Evolutionary conservation across 2,113 vertebrate genomes (phyloP).

Genomic region (Pelecanoides urinatrix): DNA sequence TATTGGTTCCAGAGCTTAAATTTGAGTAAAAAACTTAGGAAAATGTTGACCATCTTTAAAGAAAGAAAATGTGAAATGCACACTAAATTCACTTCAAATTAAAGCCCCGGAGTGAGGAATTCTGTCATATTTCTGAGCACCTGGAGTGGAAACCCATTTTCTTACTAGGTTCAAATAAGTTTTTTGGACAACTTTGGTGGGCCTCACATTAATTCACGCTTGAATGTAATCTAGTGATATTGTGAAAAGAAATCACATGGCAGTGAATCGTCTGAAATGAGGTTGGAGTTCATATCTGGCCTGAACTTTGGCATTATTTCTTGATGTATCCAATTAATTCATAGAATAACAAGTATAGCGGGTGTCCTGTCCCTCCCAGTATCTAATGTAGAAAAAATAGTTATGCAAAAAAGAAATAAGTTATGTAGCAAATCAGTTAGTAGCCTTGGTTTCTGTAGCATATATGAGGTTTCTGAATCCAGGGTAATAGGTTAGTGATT

Average conservation of each 20-base stretch:
- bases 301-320: neutral
- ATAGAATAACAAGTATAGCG: accelerated
- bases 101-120: accelerated
- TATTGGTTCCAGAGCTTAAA: neutral
- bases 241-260: neutral
- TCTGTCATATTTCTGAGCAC: neutral
- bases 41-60: neutral
- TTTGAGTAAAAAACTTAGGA: neutral
- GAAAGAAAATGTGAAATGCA: neutral
- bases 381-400: neutral
- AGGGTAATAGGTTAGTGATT: neutral
- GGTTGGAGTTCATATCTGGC: neutral
- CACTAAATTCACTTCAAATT: neutral
- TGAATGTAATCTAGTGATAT: neutral
- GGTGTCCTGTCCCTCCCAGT: neutral
- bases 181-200: neutral
- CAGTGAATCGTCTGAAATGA: neutral
- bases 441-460: neutral
- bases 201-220: accelerated
- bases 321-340: neutral
- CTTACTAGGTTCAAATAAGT: neutral
- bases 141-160: neutral
- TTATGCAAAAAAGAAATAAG: neutral
- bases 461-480: neutral
- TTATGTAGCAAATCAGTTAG: neutral